Percentiles rank a stretch among this genome's conserved stretches.
These are phyloP conservation scores for Melanotaenia trifasciata DNA, from an alignment of 2,797 vertebrate genomes.

Conservation along the genomic window DNA sequence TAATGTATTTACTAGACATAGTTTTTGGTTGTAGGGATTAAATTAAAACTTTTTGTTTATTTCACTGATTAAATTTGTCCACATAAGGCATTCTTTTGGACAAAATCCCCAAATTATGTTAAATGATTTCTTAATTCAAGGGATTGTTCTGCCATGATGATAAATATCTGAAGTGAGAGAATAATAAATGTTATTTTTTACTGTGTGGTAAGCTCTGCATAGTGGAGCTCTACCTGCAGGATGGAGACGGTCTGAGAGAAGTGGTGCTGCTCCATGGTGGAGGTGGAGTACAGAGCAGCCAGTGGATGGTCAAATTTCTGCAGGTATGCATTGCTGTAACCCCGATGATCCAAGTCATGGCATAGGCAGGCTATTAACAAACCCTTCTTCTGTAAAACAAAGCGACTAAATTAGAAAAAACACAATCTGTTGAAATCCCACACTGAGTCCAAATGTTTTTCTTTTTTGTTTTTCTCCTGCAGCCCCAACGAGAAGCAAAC, in stretches of 20 bases:
- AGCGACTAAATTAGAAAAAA: constrained; percentile 1
- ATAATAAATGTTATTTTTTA: neutral
- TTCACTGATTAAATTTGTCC: neutral
- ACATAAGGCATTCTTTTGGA: neutral
- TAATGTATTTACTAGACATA: neutral
- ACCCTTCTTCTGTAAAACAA: constrained; percentile 89
- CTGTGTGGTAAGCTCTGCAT: constrained; percentile 5
- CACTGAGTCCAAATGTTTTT: constrained; percentile 1
- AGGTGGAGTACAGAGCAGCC: constrained; percentile 97
- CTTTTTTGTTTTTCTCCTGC: constrained; percentile 2
- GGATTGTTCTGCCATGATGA: neutral
- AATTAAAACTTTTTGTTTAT: neutral
- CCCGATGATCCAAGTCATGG: constrained; percentile 97
- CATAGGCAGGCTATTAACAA: constrained; percentile 97
- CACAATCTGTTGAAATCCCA: neutral
- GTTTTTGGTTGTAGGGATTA: neutral
- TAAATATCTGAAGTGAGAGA: neutral
- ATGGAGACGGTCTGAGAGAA: constrained; percentile 99
- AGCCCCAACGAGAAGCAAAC: constrained; percentile 73
- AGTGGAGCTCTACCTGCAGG: constrained; percentile 91
- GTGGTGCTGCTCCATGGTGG: constrained; percentile 99
- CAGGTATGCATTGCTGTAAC: constrained; percentile 96
- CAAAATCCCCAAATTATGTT: neutral
- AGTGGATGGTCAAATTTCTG: constrained; percentile 99
- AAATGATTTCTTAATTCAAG: neutral